These are phyloP conservation scores for Drosophila subquinaria DNA, from an alignment of 2,888 invertebrate species.

Conservation along the genomic window DNA sequence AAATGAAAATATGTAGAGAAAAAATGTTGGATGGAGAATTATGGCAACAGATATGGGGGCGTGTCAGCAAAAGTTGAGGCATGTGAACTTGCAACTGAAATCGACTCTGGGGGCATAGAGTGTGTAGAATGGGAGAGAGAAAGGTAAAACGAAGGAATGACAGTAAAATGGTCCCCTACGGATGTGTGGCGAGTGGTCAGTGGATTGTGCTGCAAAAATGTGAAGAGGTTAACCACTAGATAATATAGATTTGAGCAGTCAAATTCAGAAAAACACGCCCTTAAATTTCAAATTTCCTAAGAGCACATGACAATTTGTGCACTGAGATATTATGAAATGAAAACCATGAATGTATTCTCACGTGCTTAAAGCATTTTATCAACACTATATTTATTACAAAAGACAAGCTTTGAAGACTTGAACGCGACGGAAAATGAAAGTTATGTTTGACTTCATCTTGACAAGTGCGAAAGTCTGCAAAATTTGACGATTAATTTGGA, in stretches of 20 bases:
- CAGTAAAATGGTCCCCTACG: neutral
- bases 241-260: neutral
- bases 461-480: no score
- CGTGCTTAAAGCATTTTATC: no score
- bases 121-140: neutral
- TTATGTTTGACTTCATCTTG: no score
- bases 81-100: conserved; percentile 43
- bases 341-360: no score
- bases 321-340: no score
- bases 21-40: conserved; percentile 50
- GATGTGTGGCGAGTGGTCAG: neutral
- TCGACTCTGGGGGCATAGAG: neutral
- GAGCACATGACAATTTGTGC: no score
- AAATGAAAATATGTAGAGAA: conserved; percentile 4
- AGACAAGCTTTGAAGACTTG: no score
- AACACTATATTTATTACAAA: no score
- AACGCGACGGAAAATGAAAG: no score
- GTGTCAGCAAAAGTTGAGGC: conserved; percentile 47
- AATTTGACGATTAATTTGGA: no score
- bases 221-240: neutral
- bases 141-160: neutral
- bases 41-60: conserved; percentile 56
- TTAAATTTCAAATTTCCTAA: no score
- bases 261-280: no score
- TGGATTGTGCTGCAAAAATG: neutral